Conservation (phyloP, 2,797 vertebrate species). For the Fistularia commersonii region DNA sequence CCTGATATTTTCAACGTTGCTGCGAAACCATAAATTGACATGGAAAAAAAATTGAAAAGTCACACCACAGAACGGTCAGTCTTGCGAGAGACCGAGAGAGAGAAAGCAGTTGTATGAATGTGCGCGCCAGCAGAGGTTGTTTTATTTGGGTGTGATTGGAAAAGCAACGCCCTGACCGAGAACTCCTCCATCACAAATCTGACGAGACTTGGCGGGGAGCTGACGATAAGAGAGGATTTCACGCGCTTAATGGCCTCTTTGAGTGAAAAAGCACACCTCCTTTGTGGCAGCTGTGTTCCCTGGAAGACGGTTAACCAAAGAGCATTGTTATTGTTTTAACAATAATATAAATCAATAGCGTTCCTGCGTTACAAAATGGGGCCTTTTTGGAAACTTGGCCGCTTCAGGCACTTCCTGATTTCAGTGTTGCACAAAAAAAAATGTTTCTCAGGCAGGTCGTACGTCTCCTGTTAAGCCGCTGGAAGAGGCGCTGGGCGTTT, state of each 20-base stretch:
- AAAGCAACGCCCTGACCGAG: neutral
- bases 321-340: constrained; percentile 50
- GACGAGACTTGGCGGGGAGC: constrained; percentile 47
- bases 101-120: too few species aligned
- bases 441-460: neutral
- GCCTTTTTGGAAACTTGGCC: constrained; percentile 39
- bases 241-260: constrained; percentile 57
- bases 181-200: constrained; percentile 34
- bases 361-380: constrained; percentile 34
- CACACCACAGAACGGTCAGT: too few species aligned
- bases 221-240: constrained; percentile 55
- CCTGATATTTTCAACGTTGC: too few species aligned
- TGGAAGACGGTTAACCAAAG: constrained; percentile 26
- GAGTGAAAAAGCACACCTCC: constrained; percentile 48
- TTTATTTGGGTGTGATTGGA: neutral
- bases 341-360: constrained; percentile 61
- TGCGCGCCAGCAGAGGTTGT: neutral
- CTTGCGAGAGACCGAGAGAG: too few species aligned
- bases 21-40: too few species aligned
- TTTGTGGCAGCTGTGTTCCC: constrained; percentile 22
- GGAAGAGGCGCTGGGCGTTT: too few species aligned
- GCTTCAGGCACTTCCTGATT: constrained; percentile 7
- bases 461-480: too few species aligned
- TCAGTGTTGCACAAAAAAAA: constrained; percentile 11
- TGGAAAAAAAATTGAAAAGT: too few species aligned